Percentiles rank a stretch among this genome's conserved stretches.
These are phyloP conservation scores for Eupristina koningsbergeri DNA, from an alignment of 1,140 invertebrate species.

Conservation along the genomic window DNA sequence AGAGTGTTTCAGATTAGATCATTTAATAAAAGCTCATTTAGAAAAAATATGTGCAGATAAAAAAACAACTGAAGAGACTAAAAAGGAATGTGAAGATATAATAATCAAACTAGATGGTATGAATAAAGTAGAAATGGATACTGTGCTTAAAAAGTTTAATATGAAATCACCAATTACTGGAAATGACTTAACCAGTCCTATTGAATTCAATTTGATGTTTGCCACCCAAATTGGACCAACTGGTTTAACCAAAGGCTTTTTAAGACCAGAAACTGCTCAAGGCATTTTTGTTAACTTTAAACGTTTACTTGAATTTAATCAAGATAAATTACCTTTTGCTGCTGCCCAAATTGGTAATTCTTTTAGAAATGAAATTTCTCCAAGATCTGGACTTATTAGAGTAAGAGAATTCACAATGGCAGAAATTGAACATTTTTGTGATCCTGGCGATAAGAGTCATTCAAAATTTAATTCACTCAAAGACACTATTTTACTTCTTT, in stretches of 20 bases:
- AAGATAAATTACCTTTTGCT: conserved; percentile 96
- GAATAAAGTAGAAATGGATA: conserved; percentile 91
- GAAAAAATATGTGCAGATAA: conserved; percentile 93
- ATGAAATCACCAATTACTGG: conserved; percentile 96
- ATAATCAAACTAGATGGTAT: conserved; percentile 89
- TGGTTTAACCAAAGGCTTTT: conserved; percentile 92
- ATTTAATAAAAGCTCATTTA: conserved; percentile 97
- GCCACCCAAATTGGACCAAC: conserved; percentile 96
- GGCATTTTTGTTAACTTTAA: conserved; percentile 99
- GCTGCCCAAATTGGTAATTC: conserved; percentile 98
- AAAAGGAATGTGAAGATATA: conserved; percentile 86
- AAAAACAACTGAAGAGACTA: conserved; percentile 81
- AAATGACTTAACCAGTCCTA: conserved; percentile 94
- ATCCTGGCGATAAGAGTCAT: conserved; percentile 90
- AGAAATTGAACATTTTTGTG: conserved; percentile 99
- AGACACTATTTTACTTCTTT: conserved; percentile 85
- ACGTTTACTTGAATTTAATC: conserved; percentile 96
- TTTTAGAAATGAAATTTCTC: conserved; percentile 99
- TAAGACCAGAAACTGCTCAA: conserved; percentile 98
- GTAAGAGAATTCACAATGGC: conserved; percentile 99
- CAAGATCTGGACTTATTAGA: conserved; percentile 94
- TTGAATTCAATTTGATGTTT: conserved; percentile 99
- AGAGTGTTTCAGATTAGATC: conserved; percentile 97
- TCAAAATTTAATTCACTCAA: conserved; percentile 89
- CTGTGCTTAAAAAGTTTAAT: conserved; percentile 86